Conservation (phyloP, 2,113 vertebrate genomes). For the Arenaria interpres region DNA sequence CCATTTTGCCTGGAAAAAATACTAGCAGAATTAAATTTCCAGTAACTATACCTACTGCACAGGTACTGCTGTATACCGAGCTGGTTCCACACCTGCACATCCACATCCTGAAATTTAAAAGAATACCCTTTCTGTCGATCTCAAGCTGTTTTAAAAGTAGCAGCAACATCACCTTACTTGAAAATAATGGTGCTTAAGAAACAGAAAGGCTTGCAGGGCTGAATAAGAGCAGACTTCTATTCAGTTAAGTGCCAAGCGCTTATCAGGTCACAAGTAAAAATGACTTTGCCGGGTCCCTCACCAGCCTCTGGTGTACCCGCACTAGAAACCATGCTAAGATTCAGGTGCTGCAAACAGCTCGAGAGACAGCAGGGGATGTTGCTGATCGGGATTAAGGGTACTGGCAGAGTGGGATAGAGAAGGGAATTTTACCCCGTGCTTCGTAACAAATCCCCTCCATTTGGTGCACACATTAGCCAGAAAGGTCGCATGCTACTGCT, state of each 20-base stretch:
- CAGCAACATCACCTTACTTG: neutral
- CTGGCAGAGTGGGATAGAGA: neutral
- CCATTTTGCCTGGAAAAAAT: neutral
- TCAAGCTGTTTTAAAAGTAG: neutral
- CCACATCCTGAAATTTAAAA: neutral
- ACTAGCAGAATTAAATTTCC: neutral
- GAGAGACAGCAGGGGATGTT: neutral
- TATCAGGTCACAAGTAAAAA: conserved; percentile 2
- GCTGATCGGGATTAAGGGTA: conserved; percentile 20
- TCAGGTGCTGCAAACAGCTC: neutral
- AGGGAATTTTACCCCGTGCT: neutral
- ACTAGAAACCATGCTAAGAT: neutral
- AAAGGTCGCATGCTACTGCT: neutral
- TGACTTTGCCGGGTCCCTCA: neutral
- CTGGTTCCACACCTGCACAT: neutral
- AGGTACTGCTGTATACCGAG: neutral
- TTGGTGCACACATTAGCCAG: neutral
- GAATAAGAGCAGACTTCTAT: neutral
- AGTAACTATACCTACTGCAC: neutral
- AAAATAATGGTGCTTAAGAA: conserved; percentile 18
- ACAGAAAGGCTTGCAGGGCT: neutral
- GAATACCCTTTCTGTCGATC: neutral
- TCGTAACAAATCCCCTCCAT: neutral
- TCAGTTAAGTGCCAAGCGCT: neutral
- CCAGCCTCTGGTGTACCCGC: neutral